These are phyloP conservation scores for Paramormyrops kingsleyae DNA, from an alignment of 2,113 vertebrate genomes.

Conservation along the genomic window DNA sequence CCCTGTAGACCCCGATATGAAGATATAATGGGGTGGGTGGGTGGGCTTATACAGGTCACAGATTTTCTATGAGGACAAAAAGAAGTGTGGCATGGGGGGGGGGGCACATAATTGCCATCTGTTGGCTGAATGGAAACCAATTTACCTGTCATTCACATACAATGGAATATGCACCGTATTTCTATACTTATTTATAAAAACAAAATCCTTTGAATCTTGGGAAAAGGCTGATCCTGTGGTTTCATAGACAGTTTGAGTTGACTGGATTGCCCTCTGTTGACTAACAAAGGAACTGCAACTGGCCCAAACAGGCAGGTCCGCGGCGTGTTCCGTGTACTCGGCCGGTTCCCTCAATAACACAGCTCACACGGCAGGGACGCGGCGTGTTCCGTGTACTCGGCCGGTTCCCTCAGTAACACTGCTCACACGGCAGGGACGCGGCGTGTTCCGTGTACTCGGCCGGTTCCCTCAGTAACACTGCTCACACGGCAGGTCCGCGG, in stretches of 20 bases:
- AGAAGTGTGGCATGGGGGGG: neutral
- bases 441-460: conserved; percentile 19
- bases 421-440: conserved; percentile 21
- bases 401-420: conserved; percentile 18
- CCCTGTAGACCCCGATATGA: neutral
- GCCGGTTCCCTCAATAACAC: conserved; percentile 18
- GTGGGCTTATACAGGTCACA: neutral
- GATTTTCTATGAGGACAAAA: neutral
- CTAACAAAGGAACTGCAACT: neutral
- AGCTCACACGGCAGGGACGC: conserved; percentile 17
- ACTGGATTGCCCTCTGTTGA: conserved; percentile 27
- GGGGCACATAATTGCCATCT: conserved; percentile 10
- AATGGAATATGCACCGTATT: conserved; percentile 18
- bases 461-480: conserved; percentile 18
- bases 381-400: conserved; percentile 22
- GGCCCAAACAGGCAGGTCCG: neutral
- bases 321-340: neutral
- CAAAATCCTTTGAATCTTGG: conserved; percentile 15
- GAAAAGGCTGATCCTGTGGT: neutral
- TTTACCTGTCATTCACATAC: conserved; percentile 22
- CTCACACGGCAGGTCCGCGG: neutral
- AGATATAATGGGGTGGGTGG: neutral
- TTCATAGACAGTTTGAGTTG: neutral
- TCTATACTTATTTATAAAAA: conserved; percentile 1
- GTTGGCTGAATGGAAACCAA: neutral